Evolutionary conservation across 2,797 vertebrate species (phyloP), one percentile per base, ranked within the genome.

Genomic region (Tympanoctomys barrerae): DNA sequence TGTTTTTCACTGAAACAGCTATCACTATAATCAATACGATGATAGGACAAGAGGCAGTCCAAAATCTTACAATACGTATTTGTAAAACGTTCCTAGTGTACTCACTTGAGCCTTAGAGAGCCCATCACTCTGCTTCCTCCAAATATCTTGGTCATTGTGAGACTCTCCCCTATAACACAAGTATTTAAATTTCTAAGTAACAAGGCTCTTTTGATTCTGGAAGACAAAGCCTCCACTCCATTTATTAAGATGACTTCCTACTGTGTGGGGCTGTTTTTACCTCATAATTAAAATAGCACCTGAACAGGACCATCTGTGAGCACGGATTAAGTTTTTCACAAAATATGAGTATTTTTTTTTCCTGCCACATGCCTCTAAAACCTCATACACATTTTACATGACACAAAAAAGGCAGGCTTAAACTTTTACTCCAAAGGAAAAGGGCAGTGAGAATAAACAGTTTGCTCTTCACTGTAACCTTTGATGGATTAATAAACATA

Each of bases 251-350:
- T 7, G 98, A 98, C 98, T 98, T 97, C 98, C 98, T 97, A 98
- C 98, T 97, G 98, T 97, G 98, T 94, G 95, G 96, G 97, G 98
- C 98, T 98, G 98, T 97, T 97, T 97, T 98, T 97, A 97, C 96
- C 97, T 98, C 96, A 93, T 98, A 98, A 98, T 98, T 99, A 98
- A 99, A 99, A 98, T 98, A 96, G 97, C 98, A 98, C 98, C 98
- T 98, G 98, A 98, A 98, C 98, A 97, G 89, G 95, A 94, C 98
- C 98, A 98, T 98, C 98, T 98, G 98, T 97, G 98, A 98, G 94
- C 92, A 75, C 80, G 94, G 97, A 98, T 98, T 97, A 98, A 97
- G 97, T 97, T 98, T 98, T 98, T 49, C 68, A 97, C 79, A 97
- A 97, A 98, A 98, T 89, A 96, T 77, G 96, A 97, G 94, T 96